A percentile compares a stretch with the other conserved stretches of the same genome.
Evolutionary conservation across 2,888 invertebrate species (phyloP).

Genomic region (Chloroclysta siterata): DNA sequence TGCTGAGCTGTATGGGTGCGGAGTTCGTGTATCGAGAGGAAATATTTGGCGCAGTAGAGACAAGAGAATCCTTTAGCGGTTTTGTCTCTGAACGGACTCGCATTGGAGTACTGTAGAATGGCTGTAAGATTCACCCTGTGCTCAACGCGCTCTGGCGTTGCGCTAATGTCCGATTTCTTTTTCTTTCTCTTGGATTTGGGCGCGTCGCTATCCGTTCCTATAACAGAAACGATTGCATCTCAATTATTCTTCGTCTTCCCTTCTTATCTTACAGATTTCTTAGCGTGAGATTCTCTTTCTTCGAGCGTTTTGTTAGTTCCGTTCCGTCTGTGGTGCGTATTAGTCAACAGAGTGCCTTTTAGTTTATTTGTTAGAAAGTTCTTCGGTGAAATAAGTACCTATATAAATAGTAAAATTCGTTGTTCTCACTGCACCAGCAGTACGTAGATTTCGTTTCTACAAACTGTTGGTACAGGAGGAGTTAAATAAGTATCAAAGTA

Average conservation of each 20-base stretch:
- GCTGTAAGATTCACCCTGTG: constrained; percentile 79
- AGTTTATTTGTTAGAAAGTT: background rate
- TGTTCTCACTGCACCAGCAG: background rate
- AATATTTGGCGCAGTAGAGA: constrained; percentile 74
- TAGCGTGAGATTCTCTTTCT: constrained; percentile 29
- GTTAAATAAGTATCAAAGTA: no score
- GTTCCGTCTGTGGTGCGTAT: constrained; percentile 13
- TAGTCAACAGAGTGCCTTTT: constrained; percentile 10
- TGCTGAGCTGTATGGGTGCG: constrained; percentile 70
- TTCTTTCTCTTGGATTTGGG: constrained; percentile 73
- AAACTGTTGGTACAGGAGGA: no score
- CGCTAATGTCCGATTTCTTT: constrained; percentile 74
- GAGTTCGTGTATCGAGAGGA: constrained; percentile 66
- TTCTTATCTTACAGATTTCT: constrained; percentile 55
- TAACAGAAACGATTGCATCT: constrained; percentile 79
- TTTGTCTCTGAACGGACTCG: constrained; percentile 79
- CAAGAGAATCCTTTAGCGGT: constrained; percentile 77
- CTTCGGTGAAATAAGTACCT: background rate
- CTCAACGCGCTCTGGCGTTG: constrained; percentile 78
- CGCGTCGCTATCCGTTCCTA: constrained; percentile 73
- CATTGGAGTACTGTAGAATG: constrained; percentile 79
- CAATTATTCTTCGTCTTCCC: constrained; percentile 70
- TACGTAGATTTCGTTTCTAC: background rate
- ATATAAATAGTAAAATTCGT: background rate
- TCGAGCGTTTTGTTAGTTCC: constrained; percentile 17